Base-by-base conservation (phyloP, 2,113 vertebrate species). In the Candoia aspera region DNA sequence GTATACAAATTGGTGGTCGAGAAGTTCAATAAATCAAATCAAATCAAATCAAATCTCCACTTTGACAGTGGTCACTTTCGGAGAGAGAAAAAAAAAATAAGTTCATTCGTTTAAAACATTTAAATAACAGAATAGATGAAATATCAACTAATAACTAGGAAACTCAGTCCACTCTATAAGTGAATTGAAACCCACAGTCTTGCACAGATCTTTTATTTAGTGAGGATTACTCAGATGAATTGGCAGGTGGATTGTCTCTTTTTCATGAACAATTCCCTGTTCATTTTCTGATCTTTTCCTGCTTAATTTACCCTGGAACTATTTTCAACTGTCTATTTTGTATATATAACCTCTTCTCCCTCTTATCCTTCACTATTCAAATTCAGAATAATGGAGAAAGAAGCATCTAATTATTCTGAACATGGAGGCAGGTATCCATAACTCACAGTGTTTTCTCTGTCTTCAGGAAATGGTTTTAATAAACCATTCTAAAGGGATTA, bases 401-500 rank as follows among this genome's bases (percentile, higher is more conserved):
- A 96, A 96, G 94, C 86, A 93, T 93, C 93, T 93, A 96, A 96
- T 91, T 94, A 73, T 96, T 95, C 92, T 88, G 92, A 95, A 37
- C 12, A 93, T 92, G 33, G 26, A 93, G 17, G 84, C 90, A 94
- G 92, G 86, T 92, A 94, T 93, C 95, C 96, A 96, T 96, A 96
- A 96, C 88, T 97, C 96, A 90, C 89, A 17, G 24, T 13, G 21
- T 92, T 93, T 90, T 90, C 92, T 84, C 86, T 94, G 95, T 96
- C 95, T 96, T 96, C 93, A 90, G 94, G 93, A 97, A 95, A 92
- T 21, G 91, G 86, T 91, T 94, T 96, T 95, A 94, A 96, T 96
- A 91, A 94, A 95, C 95, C 92, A 90, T 96, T 97, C 96, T 93
- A 60, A 95, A 93, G 91, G 91, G 94, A 96, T 97, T 96, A 96